phyloP scores from a whole-genome alignment of 1,140 invertebrate species.

The Pogonomyrmex californicus region DNA sequence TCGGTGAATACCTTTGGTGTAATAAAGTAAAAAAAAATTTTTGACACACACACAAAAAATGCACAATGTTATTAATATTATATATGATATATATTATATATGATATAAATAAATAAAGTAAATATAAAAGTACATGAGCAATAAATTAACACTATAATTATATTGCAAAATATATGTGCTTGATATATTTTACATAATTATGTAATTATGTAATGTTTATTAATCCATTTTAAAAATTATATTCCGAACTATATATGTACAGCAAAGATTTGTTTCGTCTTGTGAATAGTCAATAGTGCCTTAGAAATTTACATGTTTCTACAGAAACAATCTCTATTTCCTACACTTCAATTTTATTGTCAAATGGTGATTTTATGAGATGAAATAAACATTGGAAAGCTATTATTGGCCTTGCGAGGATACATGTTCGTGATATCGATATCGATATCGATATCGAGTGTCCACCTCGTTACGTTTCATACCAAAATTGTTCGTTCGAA shows the following conservation, averaged over 20 bases:
- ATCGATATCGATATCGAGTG: neutral
- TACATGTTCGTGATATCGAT: slow-evolving; percentile 1
- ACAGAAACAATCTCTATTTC: neutral
- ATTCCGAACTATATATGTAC: neutral
- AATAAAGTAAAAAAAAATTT: neutral
- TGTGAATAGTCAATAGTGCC: neutral
- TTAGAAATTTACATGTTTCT: neutral
- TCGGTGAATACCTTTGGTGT: slow-evolving; percentile 32
- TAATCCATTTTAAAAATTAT: neutral
- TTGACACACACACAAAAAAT: neutral
- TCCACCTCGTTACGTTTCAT: slow-evolving; percentile 24
- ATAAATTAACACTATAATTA: too few relatives aligned
- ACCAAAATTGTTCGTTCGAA: slow-evolving; percentile 24
- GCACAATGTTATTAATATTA: neutral
- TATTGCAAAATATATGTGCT: neutral
- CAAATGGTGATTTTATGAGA: slow-evolving; percentile 8
- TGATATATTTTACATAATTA: neutral
- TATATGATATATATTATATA: neutral
- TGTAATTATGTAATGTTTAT: neutral
- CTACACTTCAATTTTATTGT: neutral
- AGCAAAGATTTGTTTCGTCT: neutral
- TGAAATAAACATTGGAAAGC: slow-evolving; percentile 26
- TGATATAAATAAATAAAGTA: neutral
- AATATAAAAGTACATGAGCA: neutral
- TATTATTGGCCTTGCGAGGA: slow-evolving; percentile 23